Base-by-base conservation (phyloP, 2,888 invertebrate species). In the Platerodrilus igneus region DNA sequence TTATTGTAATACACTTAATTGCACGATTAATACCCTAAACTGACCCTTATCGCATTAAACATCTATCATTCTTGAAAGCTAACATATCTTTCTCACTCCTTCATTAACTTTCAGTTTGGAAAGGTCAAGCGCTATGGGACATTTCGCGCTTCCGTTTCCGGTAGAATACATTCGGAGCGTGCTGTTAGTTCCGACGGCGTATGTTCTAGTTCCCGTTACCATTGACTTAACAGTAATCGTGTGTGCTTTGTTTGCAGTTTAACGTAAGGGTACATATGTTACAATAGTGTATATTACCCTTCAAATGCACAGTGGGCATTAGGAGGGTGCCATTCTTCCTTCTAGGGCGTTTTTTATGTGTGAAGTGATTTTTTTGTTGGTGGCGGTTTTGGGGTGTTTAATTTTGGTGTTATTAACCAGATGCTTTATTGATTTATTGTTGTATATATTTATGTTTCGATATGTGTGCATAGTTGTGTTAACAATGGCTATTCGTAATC, bases 171-270 rank as follows among this genome's bases (percentile, higher is more conserved):
- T n/a, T n/a, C n/a, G 28, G 34, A 39, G 40, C 38, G 44, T 49
- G 46, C 45, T 42, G 34, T 32, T 36, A 45, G 40, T 51, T 51
- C 51, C 51, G 46, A 32, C 29, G 40, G 45, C 59, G 57, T 57
- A 57, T 60, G 60, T 57, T 53, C 50, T 37, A 45, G 53, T 59
- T 64, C 63, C 63, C 56, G 53, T 49, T 45, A 44, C 58, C 61
- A 62, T 63, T 60, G 62, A 62, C 62, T 63, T 59, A 56, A 59
- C 58, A 53, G 59, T 60, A 58, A 58, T 58, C 55, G 54, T 46
- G 45, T 50, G 38, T 48, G 51, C 52, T 51, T 53, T 53, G 51
- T 49, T 51, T 47, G 51, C 48, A 44, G 45, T 48, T 51, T 40
- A 41, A 41, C 37, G 44, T 33, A 23, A 31, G 44, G 44, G 33